Conservation (phyloP, 1,140 invertebrate species). For the fruit fly (Drosophila melanogaster) region Release_6_plus_ISO1_MT NT_033779.5:17426501-17427000, state of each 20-base stretch:
- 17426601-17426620: conserved; percentile 13
- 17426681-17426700: too few relatives aligned
- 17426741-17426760: not conserved
- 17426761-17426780: conserved; percentile 1
- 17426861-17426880: conserved; percentile 42
- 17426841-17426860: conserved; percentile 24
- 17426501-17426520: conserved; percentile 69
- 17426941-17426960: conserved; percentile 16
- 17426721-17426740: not conserved
- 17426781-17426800: conserved; percentile 8
- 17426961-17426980: conserved; percentile 6
- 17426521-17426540: conserved; percentile 74
- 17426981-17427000: conserved; percentile 22
- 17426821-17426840: not conserved
- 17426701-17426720: not conserved
- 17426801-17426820: conserved; percentile 11
- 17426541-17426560: conserved; percentile 70
- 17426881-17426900: conserved; percentile 2
- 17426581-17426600: conserved; percentile 66
- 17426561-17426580: conserved; percentile 72
- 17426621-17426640: too few relatives aligned
- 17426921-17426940: conserved; percentile 1
- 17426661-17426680: conserved; percentile 3
- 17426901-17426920: conserved; percentile 45
- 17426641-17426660: conserved; percentile 6